These are phyloP conservation scores for Strigamia maritima DNA, from an alignment of 2,888 invertebrate genomes.

Conservation along the genomic window DNA sequence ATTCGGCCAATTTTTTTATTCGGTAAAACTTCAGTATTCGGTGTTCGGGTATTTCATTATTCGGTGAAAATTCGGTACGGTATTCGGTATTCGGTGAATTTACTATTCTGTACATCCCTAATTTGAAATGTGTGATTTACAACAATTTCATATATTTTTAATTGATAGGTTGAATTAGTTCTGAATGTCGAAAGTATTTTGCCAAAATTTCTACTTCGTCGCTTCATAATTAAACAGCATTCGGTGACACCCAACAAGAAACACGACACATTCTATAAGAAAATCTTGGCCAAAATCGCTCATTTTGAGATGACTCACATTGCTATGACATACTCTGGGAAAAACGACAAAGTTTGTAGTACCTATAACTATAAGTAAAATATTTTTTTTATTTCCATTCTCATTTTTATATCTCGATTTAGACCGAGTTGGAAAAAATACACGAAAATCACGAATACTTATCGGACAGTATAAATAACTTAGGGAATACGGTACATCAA, in stretches of 20 bases:
- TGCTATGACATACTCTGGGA: constrained; percentile 20
- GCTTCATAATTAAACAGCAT: constrained; percentile 48
- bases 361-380: too few species aligned
- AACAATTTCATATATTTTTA: background rate
- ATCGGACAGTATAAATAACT: background rate
- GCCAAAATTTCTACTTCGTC: constrained; percentile 51
- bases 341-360: constrained; percentile 25
- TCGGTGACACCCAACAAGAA: constrained; percentile 50
- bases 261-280: constrained; percentile 38
- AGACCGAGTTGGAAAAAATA: constrained; percentile 40
- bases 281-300: constrained; percentile 38
- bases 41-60: too few species aligned
- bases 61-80: too few species aligned
- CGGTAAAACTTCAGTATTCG: too few species aligned
- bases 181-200: constrained; percentile 54
- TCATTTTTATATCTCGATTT: background rate
- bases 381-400: background rate
- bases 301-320: constrained; percentile 32
- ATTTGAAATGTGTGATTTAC: background rate
- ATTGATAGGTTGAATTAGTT: constrained; percentile 52
- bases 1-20: too few species aligned
- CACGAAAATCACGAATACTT: constrained; percentile 37
- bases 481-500: constrained; percentile 2
- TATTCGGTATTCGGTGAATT: too few species aligned
- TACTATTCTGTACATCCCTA: too few species aligned